Evolutionary conservation across 2,888 invertebrate genomes (phyloP).

Genomic region (Drosophila multiciliata): DNA sequence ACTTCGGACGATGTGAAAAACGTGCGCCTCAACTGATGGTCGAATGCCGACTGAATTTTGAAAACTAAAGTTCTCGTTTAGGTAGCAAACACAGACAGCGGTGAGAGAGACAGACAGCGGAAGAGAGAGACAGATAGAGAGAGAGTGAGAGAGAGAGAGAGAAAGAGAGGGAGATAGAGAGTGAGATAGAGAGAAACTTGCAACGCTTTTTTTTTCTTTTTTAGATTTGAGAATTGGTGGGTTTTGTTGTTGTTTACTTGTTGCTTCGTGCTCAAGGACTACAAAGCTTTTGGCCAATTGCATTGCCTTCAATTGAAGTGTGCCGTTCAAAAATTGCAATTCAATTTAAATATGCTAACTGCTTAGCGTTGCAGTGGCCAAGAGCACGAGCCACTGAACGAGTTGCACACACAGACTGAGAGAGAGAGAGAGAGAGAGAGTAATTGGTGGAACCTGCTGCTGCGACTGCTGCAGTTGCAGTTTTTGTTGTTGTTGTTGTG

Average conservation of each 20-base stretch:
- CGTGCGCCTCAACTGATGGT: slow-evolving; percentile 74
- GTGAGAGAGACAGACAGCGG: slow-evolving; percentile 18
- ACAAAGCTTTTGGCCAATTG: slow-evolving; percentile 25
- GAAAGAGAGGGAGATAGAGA: slow-evolving; percentile 11
- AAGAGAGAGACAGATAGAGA: slow-evolving; percentile 1
- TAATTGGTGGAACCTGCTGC: slow-evolving; percentile 28
- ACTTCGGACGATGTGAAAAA: slow-evolving; percentile 41
- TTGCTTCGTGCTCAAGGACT: slow-evolving; percentile 40
- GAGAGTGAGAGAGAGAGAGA: neutral
- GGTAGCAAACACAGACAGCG: slow-evolving; percentile 60
- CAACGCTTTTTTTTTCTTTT: slow-evolving; percentile 11
- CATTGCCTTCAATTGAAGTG: slow-evolving; percentile 27
- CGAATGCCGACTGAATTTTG: slow-evolving; percentile 78
- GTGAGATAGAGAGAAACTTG: slow-evolving; percentile 15
- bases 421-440: slow-evolving; percentile 8
- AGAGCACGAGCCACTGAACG: slow-evolving; percentile 9
- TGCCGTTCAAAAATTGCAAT: slow-evolving; percentile 38
- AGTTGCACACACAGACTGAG: slow-evolving; percentile 16
- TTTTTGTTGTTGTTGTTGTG: slow-evolving; percentile 12
- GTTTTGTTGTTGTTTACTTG: slow-evolving; percentile 25
- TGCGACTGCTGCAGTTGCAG: slow-evolving; percentile 29
- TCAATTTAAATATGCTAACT: slow-evolving; percentile 32
- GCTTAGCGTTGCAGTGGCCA: slow-evolving; percentile 2
- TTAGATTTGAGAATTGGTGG: slow-evolving; percentile 5
- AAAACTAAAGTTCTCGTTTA: slow-evolving; percentile 77